Conservation (phyloP, 1,140 invertebrate species). For the Kradibia gibbosae region DNA sequence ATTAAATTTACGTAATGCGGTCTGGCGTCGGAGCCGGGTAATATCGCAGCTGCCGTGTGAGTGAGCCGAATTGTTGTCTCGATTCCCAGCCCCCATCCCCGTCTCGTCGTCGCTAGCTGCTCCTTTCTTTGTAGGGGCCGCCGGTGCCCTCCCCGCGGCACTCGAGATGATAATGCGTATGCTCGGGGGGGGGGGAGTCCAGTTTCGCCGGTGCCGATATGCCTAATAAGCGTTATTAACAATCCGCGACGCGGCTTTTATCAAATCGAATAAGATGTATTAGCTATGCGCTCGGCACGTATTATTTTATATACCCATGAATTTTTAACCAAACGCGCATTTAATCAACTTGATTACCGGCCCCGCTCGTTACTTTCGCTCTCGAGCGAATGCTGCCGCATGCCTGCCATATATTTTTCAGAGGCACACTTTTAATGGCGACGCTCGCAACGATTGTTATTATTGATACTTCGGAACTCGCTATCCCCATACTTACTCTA, state of each 20-base stretch:
- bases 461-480: too few species aligned
- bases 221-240: too few species aligned
- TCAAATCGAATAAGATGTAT: not conserved
- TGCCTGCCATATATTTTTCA: not conserved
- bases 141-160: not conserved
- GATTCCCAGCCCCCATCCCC: conserved; percentile 60
- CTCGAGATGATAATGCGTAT: too few species aligned
- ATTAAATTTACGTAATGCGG: conserved; percentile 67
- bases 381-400: not conserved
- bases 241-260: not conserved
- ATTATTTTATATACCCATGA: not conserved
- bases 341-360: not conserved
- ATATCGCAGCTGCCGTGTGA: conserved; percentile 51
- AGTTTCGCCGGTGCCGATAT: too few species aligned
- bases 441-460: too few species aligned
- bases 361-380: not conserved
- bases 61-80: conserved; percentile 61
- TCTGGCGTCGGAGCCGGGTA: not conserved
- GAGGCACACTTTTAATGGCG: too few species aligned
- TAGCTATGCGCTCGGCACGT: not conserved
- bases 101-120: not conserved
- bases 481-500: not conserved
- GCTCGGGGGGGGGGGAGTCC: too few species aligned
- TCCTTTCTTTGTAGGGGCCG: too few species aligned
- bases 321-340: not conserved